Evolutionary conservation across 2,113 vertebrate genomes (phyloP), one percentile per base, ranked within the genome.

Genomic region (Carlito syrichta): DNA sequence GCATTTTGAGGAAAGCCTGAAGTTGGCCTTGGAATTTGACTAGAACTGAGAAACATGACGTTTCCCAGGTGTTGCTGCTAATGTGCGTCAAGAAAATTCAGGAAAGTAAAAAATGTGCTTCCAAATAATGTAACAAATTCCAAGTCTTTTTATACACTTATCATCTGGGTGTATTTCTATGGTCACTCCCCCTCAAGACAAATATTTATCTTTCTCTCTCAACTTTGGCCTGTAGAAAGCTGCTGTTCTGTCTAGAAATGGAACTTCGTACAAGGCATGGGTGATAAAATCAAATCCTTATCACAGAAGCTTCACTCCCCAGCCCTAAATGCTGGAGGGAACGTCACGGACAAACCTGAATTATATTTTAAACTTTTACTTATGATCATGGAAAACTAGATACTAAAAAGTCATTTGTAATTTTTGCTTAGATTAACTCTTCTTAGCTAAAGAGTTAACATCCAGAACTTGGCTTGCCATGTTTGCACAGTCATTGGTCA

Each of bases 191-290:
- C 69, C 76, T 63, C 56, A 93, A 63, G 38, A 45, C 56, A 96
- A 97, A 63, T 91, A 91, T 63, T 95, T 86, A 43, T 81, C 50
- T 83, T 82, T 86, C 22, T 50, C 81, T 79, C 52, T 95, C 68
- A 91, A 78, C 89, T 95, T 50, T 86, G n/a, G 9, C 83, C 68
- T 56, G 11, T 52, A 68, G 20, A n/a, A n/a, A 83, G 35, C 79
- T 66, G 45, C 62, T 58, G 68, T 90, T 89, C n/a, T 35, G 4
- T 66, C 63, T 94, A 58, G 69, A 93, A 89, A 78, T 45, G 69
- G 68, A 77, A n/a, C 25, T 85, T 23, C 60, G 90, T 68, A 48
- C 22, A 60, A 35, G 3, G 50, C 4, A 4, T 20, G 52, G 35
- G 11, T 7, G 23, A 69, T 45, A 30, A 73, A 62, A n/a, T 20